Conservation (phyloP, 2,113 vertebrate genomes). For the Python bivittatus region DNA sequence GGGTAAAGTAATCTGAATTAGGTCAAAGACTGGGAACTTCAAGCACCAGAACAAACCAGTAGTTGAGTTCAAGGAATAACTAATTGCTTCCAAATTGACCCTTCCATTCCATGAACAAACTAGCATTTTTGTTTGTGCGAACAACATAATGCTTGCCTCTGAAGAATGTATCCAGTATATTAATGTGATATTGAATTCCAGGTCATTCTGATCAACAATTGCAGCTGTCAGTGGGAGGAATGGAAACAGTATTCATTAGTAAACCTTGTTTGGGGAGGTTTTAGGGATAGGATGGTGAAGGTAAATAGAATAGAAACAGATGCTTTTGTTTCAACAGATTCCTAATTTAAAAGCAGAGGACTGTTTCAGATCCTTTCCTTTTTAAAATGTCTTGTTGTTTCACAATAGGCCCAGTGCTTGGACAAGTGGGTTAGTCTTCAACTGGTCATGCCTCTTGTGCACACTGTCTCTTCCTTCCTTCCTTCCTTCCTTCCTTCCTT, state of each 20-base stretch:
- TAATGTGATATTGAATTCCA: not conserved
- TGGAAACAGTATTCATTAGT: not conserved
- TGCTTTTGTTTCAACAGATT: not conserved
- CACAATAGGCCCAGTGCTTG: too few relatives aligned
- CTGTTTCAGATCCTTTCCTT: not conserved
- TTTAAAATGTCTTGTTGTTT: not conserved
- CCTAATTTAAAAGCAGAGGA: not conserved
- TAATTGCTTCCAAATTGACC: not conserved
- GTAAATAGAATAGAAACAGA: not conserved
- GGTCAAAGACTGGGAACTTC: not conserved
- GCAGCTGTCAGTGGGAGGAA: not conserved
- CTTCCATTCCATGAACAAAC: not conserved
- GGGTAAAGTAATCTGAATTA: not conserved
- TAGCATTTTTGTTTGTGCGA: not conserved
- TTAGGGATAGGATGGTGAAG: not conserved
- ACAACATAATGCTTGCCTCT: not conserved
- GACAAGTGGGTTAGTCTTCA: not conserved
- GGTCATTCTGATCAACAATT: not conserved
- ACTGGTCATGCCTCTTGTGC: not conserved
- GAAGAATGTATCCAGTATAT: not conserved
- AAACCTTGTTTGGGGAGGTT: not conserved
- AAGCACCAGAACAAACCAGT: not conserved
- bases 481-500: not conserved
- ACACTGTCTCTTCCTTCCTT: not conserved
- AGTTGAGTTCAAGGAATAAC: not conserved